Percentiles rank a stretch among this genome's conserved stretches.
Evolutionary conservation across 2,113 vertebrate genomes (phyloP).

Genomic region (Hydrolagus affinis): DNA sequence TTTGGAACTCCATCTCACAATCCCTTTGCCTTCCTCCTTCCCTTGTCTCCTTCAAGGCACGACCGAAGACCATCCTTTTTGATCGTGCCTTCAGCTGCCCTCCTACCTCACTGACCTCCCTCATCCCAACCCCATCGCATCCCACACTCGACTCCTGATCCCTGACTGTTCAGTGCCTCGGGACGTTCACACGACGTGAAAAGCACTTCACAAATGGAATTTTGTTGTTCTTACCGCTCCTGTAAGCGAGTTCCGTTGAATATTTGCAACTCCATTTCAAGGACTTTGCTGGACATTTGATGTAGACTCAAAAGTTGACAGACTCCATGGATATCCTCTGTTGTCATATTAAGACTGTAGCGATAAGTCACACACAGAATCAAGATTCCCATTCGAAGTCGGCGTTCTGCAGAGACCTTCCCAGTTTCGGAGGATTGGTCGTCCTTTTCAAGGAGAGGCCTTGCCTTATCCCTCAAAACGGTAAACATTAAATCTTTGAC

Average conservation of each 20-base stretch:
- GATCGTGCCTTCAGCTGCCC: too few species aligned
- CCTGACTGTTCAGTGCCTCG: too few species aligned
- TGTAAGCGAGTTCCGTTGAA: conserved; percentile 35
- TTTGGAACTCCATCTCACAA: neutral
- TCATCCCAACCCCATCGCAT: too few species aligned
- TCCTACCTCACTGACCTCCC: too few species aligned
- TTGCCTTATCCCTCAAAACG: conserved; percentile 45
- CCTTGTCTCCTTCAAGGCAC: too few species aligned
- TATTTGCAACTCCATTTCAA: conserved; percentile 47
- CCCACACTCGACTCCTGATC: too few species aligned
- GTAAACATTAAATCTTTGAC: conserved; percentile 47
- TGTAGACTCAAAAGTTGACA: conserved; percentile 49
- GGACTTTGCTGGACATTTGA: conserved; percentile 39
- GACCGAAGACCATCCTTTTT: too few species aligned
- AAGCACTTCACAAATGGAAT: too few species aligned
- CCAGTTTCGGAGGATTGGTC: neutral
- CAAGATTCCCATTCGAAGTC: conserved; percentile 47
- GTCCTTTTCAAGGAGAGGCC: conserved; percentile 44
- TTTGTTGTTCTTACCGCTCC: neutral
- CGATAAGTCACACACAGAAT: conserved; percentile 41
- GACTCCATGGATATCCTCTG: conserved; percentile 36
- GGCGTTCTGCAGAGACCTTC: conserved; percentile 40
- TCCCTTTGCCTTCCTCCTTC: too few species aligned
- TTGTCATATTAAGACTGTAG: conserved; percentile 28
- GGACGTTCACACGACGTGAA: too few species aligned